Base-by-base conservation (phyloP, 2,888 invertebrate genomes). In the Epistrophella euchroma region DNA sequence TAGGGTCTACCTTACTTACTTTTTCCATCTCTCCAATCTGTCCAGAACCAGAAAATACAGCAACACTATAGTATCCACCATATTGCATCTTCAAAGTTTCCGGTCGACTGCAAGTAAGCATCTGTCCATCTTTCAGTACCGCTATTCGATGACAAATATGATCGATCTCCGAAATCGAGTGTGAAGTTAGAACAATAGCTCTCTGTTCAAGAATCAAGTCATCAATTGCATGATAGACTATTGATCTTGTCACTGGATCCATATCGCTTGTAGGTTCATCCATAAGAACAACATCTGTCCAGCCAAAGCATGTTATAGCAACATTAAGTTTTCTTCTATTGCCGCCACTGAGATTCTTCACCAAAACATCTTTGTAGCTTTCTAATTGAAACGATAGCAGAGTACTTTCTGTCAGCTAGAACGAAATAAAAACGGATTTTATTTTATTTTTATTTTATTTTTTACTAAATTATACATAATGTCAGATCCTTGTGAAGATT, bases 281-380 rank as follows among this genome's bases (percentile, higher is more conserved):
- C 90, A 97, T 93, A 64, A 97, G 93, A 17, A 97, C 94, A 32
- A 96, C 93, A 28, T 94, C 93, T 1, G 96, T 96, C 89, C 94
- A 94, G 45, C 96, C 96, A 75, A 97, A 95, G 28, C 97, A 93
- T 76, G 96, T 94, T 80, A 97, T 94, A 1, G 97, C 97, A 40
- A 96, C 95, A 43, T 95, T 96, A 35, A 97, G 91, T 90, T 97
- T 96, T 64, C 97, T 93, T 88, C 96, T 95, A 91, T 97, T 97
- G 4, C 97, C 97, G n/a, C 92, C 92, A 72, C 93, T 92, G 25
- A 93, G 88, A 60, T 91, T 91, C 88, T 92, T 92, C 13, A 93
- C 92, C 58, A 92, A 89, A 11, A 92, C 90, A 87, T 92, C 90
- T 80, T 90, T 89, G 88, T 92, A 93, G 70, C 89, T 88, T 56